Evolutionary conservation across 2,888 invertebrate genomes (phyloP), one percentile per base, ranked within the genome.

Genomic region (Drosophila rubida): DNA sequence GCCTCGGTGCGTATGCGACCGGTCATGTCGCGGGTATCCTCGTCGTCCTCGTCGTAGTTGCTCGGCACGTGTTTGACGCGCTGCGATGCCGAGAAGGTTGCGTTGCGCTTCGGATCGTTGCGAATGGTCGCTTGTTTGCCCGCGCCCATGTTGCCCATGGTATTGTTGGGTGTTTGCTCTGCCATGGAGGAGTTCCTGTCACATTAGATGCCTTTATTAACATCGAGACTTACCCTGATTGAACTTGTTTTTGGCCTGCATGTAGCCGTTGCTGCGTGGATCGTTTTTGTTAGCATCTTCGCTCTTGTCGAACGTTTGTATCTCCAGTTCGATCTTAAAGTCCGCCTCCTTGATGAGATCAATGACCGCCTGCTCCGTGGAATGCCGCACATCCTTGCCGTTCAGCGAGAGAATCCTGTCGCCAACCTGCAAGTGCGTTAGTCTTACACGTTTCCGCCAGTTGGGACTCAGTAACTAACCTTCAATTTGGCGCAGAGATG

Each of bases 341-440:
- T 96, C 95, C 14, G 99, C 96, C 55, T 96, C 96, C 90, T 97
- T 95, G 89, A 99, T 99, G 8, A 97, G 96, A 91, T 97, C 96
- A 9, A 99, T 98, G 1, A 99, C 99, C 78, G 95, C 94, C 89
- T 98, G 98, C 90, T 99, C 99, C 75, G 96, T 97, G 6, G 98
- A 97, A 71, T 96, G 95, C 64, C 97, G 93, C 51, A 99, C 94
- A 93, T 98, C 97, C 25, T 95, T 94, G 8, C 97, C 98, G 89
- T 98, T 98, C 25, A 99, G 97, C 91, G 97, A 97, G 25, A 92
- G 75, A 60, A 92, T 91, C 9, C 92, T 87, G 78, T 92, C 92
- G 14, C 92, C 92, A 22, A 92, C 88, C 90, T 91, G 58, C 2
- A 19, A 46, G 16, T 16, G 7, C 7, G 8, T 11, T 0, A 14